phyloP scores from a whole-genome alignment of 1,140 invertebrate species.

The Elymnias hypermnestra region DNA sequence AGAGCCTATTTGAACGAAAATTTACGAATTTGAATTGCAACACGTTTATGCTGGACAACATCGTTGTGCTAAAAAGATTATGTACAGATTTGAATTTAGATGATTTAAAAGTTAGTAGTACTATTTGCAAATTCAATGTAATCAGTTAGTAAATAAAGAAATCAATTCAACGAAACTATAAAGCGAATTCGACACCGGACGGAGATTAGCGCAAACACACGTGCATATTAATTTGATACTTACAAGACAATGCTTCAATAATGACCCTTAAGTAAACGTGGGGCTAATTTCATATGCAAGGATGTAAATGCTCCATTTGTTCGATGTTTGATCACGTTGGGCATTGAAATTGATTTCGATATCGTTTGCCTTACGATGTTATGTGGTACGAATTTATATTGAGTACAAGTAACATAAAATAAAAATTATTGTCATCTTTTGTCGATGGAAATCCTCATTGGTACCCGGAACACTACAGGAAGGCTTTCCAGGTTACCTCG shows the following conservation, averaged over 20 bases:
- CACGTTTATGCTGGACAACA: no score
- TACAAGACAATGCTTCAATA: slow-evolving; percentile 48
- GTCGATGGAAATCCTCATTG: no score
- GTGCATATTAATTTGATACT: slow-evolving; percentile 21
- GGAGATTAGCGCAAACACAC: slow-evolving; percentile 26
- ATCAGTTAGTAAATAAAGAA: slow-evolving; percentile 1
- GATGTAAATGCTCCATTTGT: slow-evolving; percentile 27
- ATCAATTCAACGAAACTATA: slow-evolving; percentile 26
- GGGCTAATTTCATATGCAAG: slow-evolving; percentile 25
- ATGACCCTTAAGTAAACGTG: slow-evolving; percentile 27
- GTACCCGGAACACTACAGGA: no score
- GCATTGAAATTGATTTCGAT: slow-evolving; percentile 21
- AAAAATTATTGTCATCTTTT: no score
- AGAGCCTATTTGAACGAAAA: no score
- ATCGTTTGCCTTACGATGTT: slow-evolving; percentile 10
- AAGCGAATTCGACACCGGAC: slow-evolving; percentile 46
- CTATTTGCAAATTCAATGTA: background rate
- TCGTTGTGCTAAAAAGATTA: no score
- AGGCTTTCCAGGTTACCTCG: no score
- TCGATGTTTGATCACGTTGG: slow-evolving; percentile 6
- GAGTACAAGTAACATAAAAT: background rate
- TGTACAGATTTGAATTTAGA: no score
- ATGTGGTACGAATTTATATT: slow-evolving; percentile 10
- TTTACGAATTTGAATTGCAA: no score
- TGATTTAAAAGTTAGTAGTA: no score